These are phyloP conservation scores for Chrysomela aeneicollis DNA, from an alignment of 2,888 invertebrate species.

Conservation along the genomic window DNA sequence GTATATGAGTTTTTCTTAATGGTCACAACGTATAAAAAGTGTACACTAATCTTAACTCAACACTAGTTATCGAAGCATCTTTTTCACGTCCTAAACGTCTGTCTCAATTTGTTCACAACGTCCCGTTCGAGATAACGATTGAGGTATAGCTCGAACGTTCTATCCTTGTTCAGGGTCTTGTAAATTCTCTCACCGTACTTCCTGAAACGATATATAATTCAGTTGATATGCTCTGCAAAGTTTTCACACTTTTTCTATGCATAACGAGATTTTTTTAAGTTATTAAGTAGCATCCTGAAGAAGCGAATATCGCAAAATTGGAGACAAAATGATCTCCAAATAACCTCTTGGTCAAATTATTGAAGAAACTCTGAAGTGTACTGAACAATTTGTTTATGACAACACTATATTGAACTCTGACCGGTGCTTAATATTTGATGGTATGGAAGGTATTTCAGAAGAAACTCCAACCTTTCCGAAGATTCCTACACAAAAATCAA, in stretches of 20 bases:
- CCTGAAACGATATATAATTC: conserved; percentile 50
- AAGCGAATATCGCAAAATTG: no score
- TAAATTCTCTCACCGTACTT: conserved; percentile 68
- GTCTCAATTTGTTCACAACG: conserved; percentile 40
- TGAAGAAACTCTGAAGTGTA: no score
- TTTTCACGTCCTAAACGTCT: conserved; percentile 26
- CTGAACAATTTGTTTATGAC: no score
- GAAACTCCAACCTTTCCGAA: no score
- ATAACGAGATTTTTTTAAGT: no score
- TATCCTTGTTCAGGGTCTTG: conserved; percentile 64
- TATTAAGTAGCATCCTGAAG: no score
- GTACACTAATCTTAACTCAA: conserved; percentile 12
- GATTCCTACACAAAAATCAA: no score
- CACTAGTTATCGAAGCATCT: not conserved
- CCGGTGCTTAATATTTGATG: no score
- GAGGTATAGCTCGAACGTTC: conserved; percentile 65
- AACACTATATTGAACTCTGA: no score
- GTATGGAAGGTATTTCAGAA: no score
- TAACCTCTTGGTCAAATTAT: no score
- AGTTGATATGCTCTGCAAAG: not conserved
- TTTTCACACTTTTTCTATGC: not conserved
- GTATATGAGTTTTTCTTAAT: conserved; percentile 3
- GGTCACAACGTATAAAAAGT: conserved; percentile 15
- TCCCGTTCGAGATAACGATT: conserved; percentile 57
- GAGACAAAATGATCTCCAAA: no score